Base-by-base conservation (phyloP, 2,113 vertebrate genomes). In the Callaeas wilsoni region DNA sequence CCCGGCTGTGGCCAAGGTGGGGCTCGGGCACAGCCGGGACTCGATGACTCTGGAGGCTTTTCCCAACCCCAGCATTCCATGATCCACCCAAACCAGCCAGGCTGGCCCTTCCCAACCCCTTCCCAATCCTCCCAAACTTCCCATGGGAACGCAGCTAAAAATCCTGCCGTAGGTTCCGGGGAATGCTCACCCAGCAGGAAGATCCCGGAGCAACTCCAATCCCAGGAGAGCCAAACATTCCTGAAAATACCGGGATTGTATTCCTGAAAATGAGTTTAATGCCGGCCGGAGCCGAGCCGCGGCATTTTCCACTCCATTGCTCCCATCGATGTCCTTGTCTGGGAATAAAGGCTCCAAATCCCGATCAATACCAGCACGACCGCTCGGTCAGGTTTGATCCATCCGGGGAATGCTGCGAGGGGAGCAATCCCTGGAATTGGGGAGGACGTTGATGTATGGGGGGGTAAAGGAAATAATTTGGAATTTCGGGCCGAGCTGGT, bases 91-190 rank as follows among this genome's bases (percentile, higher is more conserved):
- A 25, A 46, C 1, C 47, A 65, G 9, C 56, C 6, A 0, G 25
- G 18, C 7, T 29, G 7, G 11, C 25, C 37, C 60, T 55, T 57
- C 56, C 65, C n/a, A 9, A 1, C 0, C 16, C 68, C 26, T 41
- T 53, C 57, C 41, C 32, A 21, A 29, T 3, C 49, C 10, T 32
- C 63, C 55, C 37, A 14, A 1, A 32, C 9, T 29, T 25, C 22
- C 25, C 13, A 0, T 0, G 17, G 52, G 26, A 57, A 29, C 0
- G 1, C 52, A 22, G 42, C 17, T n/a, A 11, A n/a, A 37, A 52
- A 12, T 8, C 2, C 9, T 22, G 10, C 30, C 0, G 0, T 1
- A 3, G 10, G 10, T n/a, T 49, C 33, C 4, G 0, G 3, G 59
- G 76, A 53, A 33, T 0, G 7, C 9, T n/a, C 59, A 46, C 41